Evolutionary conservation across 2,888 invertebrate genomes (phyloP), one percentile per base, ranked within the genome.

Genomic region (Caenorhabditis sp.): DNA sequence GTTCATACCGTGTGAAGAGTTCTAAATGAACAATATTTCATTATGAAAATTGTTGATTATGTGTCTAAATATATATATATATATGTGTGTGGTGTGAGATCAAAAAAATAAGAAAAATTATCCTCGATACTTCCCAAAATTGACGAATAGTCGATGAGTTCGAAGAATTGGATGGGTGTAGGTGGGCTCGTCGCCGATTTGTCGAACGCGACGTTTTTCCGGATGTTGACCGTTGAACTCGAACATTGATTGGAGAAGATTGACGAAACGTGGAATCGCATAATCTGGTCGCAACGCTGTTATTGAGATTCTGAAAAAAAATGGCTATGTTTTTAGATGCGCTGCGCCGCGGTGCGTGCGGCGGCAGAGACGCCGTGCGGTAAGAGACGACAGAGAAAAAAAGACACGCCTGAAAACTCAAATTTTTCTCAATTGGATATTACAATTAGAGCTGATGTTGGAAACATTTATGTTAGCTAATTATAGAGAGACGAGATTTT

Each of bases 211-310:
- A 5, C 55, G 26, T 14, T 26, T 24, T 14, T 24, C 23, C 26
- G 26, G 26, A 19, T 17, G 50, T 19, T 19, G 19, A 17, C 50
- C 17, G 23, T 53, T 53, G 10, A 66, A 53, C 49, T 78, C 78
- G 65, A 78, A 73, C 60, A 78, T 71, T 19, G 64, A 73, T 21
- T 69, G 67, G 17, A 78, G 53, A 23, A 78, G 73, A 53, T 73
- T 73, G 17, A 78, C 69, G 73, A 78, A 73, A 26, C 62, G 64
- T 70, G 76, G 76, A 55, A 78, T 70, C 0, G 73, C 70, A 66
- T 78, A 78, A 43, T 78, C 78, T 4, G 78, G 78, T 17, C 78
- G 73, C 6, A 78, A 68, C 1, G 72, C 76, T 1, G 72, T 68
- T 6, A 78, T 21, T 58, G 36, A 21, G 2, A 24, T 43, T 6